phyloP scores from a whole-genome alignment of 2,113 vertebrate genomes.

The Microcebus murinus region DNA sequence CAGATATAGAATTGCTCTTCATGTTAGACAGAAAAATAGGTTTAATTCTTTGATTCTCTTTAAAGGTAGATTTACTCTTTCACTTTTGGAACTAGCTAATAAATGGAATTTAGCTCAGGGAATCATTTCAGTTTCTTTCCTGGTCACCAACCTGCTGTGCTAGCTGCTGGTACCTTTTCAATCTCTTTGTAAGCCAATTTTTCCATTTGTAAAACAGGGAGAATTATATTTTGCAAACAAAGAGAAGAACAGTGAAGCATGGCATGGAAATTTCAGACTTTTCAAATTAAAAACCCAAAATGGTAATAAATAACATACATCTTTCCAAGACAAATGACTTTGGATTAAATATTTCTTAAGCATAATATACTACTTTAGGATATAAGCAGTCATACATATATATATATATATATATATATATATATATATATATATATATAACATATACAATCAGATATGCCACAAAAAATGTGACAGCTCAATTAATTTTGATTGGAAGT shows the following conservation, averaged over 20 bases:
- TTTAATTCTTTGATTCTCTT: constrained; percentile 48
- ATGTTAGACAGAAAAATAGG: neutral
- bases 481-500: constrained; percentile 17
- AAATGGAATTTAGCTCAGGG: constrained; percentile 38
- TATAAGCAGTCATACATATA: neutral
- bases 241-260: neutral
- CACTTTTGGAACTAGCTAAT: neutral
- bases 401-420: neutral
- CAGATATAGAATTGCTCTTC: constrained; percentile 23
- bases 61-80: constrained; percentile 39
- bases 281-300: neutral
- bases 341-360: constrained; percentile 44
- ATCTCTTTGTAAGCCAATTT: constrained; percentile 20
- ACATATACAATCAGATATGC: neutral
- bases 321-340: constrained; percentile 4
- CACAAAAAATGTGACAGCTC: neutral
- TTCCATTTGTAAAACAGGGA: constrained; percentile 6
- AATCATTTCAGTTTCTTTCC: constrained; percentile 23
- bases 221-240: neutral
- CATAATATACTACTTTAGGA: neutral
- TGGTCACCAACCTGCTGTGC: neutral
- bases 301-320: neutral
- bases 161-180: neutral
- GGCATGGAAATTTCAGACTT: neutral
- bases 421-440: too few relatives aligned